Conservation (phyloP, 35 echinoderm and acorn worm species). For the Diadema setosum region DNA sequence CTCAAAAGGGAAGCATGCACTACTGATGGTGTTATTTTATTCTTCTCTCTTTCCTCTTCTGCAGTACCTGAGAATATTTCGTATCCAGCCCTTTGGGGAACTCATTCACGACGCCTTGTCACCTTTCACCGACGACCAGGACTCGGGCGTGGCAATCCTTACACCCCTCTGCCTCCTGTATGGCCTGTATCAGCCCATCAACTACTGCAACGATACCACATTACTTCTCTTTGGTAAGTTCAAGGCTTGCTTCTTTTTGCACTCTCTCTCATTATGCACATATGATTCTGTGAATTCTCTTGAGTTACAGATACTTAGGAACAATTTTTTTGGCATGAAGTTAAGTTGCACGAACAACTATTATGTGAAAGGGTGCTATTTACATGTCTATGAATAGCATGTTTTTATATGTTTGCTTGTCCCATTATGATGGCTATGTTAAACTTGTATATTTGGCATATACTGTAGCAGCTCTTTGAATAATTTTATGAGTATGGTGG, state of each 20-base stretch:
- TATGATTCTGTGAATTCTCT: neutral
- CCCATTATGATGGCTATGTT: too few species aligned
- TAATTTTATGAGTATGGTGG: too few species aligned
- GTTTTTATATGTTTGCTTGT: too few species aligned
- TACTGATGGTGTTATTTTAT: too few species aligned
- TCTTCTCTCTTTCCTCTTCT: neutral
- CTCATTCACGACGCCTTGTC: conserved; percentile 58
- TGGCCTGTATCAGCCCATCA: conserved; percentile 72
- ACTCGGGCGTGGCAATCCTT: conserved; percentile 70
- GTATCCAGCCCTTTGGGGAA: conserved; percentile 73
- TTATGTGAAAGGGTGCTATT: too few species aligned
- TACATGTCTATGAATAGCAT: too few species aligned
- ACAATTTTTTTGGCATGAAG: too few species aligned
- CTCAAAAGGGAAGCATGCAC: too few species aligned
- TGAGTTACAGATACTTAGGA: neutral
- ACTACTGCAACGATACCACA: conserved; percentile 30
- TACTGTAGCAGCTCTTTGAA: too few species aligned
- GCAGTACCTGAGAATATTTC: conserved; percentile 64
- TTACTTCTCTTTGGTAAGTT: neutral
- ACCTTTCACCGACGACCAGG: conserved; percentile 68
- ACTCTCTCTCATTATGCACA: neutral
- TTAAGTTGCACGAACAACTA: too few species aligned
- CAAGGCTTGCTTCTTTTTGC: neutral
- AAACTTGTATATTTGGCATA: too few species aligned
- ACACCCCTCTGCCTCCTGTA: conserved; percentile 91